Evolutionary conservation across 2,888 invertebrate genomes (phyloP).

Genomic region (Orthonevra nobilis): DNA sequence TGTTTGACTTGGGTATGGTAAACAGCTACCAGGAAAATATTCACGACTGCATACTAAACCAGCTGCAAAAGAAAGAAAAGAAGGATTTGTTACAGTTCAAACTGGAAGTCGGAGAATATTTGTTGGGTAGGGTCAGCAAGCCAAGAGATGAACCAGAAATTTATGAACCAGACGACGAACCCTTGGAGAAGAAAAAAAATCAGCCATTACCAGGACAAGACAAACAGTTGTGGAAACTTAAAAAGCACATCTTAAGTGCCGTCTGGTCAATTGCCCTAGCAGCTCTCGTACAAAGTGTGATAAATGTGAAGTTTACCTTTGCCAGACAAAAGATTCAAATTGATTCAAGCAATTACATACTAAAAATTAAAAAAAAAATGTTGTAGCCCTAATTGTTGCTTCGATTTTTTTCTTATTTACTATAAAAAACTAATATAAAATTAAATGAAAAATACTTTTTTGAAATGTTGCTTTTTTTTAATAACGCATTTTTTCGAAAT

Average conservation of each 20-base stretch:
- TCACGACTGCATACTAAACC: neutral
- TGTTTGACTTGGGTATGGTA: too few relatives aligned
- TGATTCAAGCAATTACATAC: neutral
- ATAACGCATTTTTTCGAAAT: neutral
- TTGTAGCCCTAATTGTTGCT: neutral
- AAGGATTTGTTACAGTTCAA: neutral
- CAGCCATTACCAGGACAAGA: neutral
- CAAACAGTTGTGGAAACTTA: neutral
- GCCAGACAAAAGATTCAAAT: neutral
- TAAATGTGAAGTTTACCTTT: too few relatives aligned
- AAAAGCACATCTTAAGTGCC: too few relatives aligned
- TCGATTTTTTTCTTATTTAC: neutral
- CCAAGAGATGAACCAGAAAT: neutral
- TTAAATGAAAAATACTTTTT: too few relatives aligned
- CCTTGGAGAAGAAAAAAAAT: neutral
- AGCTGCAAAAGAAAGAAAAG: neutral
- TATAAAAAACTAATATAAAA: neutral
- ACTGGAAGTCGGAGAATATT: neutral
- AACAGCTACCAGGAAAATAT: neutral
- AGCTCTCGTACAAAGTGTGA: neutral
- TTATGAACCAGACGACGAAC: neutral
- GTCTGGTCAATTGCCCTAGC: neutral
- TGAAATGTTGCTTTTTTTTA: neutral
- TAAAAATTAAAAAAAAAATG: neutral
- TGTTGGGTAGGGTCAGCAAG: neutral